phyloP scores from a whole-genome alignment of 2,113 vertebrate genomes.

The Pampusana beccarii region DNA sequence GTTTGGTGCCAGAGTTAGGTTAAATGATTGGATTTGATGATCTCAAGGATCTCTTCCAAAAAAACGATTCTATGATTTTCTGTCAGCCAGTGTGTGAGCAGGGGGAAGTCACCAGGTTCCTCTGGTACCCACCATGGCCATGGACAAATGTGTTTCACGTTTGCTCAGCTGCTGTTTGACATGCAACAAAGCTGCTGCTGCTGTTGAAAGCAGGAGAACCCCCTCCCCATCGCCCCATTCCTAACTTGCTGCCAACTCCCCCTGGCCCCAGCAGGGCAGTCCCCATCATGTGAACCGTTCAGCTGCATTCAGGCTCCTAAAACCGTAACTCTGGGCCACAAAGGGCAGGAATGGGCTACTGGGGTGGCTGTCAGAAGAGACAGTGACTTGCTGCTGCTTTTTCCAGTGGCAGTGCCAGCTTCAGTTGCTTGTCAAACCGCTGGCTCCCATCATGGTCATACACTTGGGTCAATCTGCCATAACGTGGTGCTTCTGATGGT shows the following conservation, averaged over 20 bases:
- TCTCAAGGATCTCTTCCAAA: no score
- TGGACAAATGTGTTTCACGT: not conserved
- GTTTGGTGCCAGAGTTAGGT: no score
- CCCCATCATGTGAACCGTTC: not conserved
- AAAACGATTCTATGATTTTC: not conserved
- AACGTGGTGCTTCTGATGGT: not conserved
- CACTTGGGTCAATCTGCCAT: not conserved
- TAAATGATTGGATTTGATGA: no score
- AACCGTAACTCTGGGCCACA: not conserved
- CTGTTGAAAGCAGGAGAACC: not conserved
- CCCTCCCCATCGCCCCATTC: not conserved
- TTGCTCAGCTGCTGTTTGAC: not conserved
- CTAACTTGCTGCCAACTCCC: not conserved
- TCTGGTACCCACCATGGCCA: not conserved
- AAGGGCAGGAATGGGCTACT: not conserved
- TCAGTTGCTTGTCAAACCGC: not conserved
- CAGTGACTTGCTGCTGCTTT: not conserved
- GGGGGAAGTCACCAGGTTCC: not conserved
- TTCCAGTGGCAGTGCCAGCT: not conserved
- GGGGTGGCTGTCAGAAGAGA: not conserved
- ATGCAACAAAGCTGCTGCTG: not conserved
- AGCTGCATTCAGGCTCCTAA: not conserved
- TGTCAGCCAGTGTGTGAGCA: not conserved
- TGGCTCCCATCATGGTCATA: not conserved
- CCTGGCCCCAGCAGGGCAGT: not conserved